Base-by-base conservation (phyloP, 2,888 invertebrate genomes). In the Chaetoderma sp. region DNA sequence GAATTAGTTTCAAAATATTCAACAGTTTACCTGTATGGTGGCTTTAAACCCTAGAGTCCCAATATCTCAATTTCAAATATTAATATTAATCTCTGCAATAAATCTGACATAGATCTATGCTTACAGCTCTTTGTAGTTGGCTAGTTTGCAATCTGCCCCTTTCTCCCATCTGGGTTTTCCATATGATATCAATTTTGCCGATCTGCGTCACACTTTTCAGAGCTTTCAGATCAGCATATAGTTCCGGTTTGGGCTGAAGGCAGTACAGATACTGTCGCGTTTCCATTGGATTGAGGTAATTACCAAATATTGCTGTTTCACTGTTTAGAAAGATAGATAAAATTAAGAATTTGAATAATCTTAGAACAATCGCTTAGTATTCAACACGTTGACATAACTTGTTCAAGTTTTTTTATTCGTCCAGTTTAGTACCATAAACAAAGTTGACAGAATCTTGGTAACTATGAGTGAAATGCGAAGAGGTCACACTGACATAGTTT, bases 161-260 rank as follows among this genome's bases (percentile, higher is more conserved):
- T 88, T 98, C 98, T 23, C 98, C 98, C 80, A 98, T 91, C 87
- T 95, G 94, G 32, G 97, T 96, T 76, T 97, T 90, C 99, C 99
- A 99, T 10, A 96, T 94, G 83, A 99, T 98, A 87, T 99, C 98
- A 60, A 99, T 88, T 88, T 98, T 98, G 1, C 98, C 98, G 78
- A 98, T 83, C 62, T 82, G 82, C 39, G 83, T 85, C 10, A 84
- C 81, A 4, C 83, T 83, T 61, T 93, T 92, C 70, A 96, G 88
- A 63, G 93, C 89, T 80, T 93, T 93, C 18, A 92, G 90, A 87
- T 95, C 93, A 60, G 91, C 90, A 13, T 91, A 89, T 68, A 93
- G 89, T 55, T 91, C 92, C 56, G 91, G 90, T 81, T 91, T 92
- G 4, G 95, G 95, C 58, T 92, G 91, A 55, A 98, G 90, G 81